A percentile compares a stretch with the other conserved stretches of the same genome.
These are phyloP conservation scores for Carollia perspicillata DNA, from an alignment of 2,113 vertebrate species.

Conservation along the genomic window DNA sequence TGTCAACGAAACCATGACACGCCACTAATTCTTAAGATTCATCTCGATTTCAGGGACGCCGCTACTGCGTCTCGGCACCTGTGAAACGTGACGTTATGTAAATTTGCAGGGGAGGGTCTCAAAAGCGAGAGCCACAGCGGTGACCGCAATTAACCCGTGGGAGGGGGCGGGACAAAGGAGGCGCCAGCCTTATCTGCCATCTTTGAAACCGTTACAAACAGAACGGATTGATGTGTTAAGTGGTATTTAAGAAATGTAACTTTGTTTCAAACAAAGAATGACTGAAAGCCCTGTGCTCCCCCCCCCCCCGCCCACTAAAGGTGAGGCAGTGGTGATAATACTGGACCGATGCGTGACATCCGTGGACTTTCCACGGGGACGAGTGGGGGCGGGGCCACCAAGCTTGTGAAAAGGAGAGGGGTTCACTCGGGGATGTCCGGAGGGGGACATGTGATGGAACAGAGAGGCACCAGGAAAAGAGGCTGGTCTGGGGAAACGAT, in stretches of 20 bases:
- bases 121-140: neutral
- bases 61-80: neutral
- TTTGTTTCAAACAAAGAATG: neutral
- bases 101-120: neutral
- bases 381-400: neutral
- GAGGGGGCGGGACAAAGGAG: too few species aligned
- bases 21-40: neutral
- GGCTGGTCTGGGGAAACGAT: neutral
- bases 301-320: neutral
- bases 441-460: neutral
- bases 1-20: neutral
- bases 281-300: neutral
- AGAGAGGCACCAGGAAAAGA: neutral
- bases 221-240: neutral
- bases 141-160: neutral
- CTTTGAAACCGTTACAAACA: neutral
- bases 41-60: neutral
- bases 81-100: neutral
- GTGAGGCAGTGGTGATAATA: neutral
- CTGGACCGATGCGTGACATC: accelerated
- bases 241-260: neutral
- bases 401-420: neutral
- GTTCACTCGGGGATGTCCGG: neutral
- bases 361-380: accelerated
- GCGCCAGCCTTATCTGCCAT: neutral